phyloP scores from a whole-genome alignment of 2,888 invertebrate species.

The Dicyrtoma fusca region DNA sequence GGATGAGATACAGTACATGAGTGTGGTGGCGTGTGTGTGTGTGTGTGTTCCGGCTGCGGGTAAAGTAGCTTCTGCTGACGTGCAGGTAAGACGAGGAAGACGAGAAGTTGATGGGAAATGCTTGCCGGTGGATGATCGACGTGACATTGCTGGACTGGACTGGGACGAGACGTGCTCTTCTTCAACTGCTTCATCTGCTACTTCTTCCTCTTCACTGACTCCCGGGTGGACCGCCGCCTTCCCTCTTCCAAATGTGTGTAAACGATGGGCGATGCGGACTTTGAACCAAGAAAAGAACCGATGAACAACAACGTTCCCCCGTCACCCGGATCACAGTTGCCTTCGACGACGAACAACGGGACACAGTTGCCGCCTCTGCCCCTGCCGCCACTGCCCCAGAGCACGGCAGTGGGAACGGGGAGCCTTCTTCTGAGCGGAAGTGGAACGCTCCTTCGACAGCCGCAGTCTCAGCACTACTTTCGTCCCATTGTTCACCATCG shows the following conservation, averaged over 20 bases:
- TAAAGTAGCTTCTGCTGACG: not conserved
- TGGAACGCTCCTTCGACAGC: slow-evolving; percentile 41
- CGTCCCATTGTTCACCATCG: slow-evolving; percentile 56
- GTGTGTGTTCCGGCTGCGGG: not conserved
- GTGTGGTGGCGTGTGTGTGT: not conserved
- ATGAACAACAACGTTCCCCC: slow-evolving; percentile 56
- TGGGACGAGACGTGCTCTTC: not conserved
- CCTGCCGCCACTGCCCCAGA: slow-evolving; percentile 35
- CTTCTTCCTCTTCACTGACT: slow-evolving; percentile 1
- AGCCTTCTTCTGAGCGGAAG: slow-evolving; percentile 33
- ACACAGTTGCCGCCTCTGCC: slow-evolving; percentile 38
- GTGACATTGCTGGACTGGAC: slow-evolving; percentile 13
- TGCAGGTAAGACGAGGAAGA: slow-evolving; percentile 30
- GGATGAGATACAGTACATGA: too few species aligned
- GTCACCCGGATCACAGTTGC: slow-evolving; percentile 52
- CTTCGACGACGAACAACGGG: slow-evolving; percentile 47
- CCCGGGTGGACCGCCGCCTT: slow-evolving; percentile 13
- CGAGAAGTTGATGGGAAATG: slow-evolving; percentile 5
- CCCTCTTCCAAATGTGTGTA: not conserved
- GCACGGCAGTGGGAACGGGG: slow-evolving; percentile 37
- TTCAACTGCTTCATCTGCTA: not conserved
- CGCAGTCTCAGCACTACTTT: slow-evolving; percentile 51
- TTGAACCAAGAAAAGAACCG: slow-evolving; percentile 45
- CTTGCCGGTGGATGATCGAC: not conserved
- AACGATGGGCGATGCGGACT: slow-evolving; percentile 38